phyloP scores from a whole-genome alignment of 2,888 invertebrate species.

The Scrobipalpa atriplicella region DNA sequence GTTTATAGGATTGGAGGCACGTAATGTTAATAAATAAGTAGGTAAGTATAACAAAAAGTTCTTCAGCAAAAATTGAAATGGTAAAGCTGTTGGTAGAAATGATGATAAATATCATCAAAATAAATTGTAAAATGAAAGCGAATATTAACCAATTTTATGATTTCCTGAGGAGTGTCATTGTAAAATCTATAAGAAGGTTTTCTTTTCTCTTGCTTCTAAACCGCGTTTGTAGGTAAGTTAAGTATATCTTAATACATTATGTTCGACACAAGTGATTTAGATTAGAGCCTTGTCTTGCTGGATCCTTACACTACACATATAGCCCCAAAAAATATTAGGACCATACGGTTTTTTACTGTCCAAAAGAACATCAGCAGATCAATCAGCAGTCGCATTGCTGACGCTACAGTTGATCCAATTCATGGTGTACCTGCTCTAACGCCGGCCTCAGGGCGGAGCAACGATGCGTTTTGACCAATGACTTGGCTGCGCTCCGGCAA shows the following conservation, averaged over 20 bases:
- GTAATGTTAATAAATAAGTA: not conserved
- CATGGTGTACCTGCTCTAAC: constrained; percentile 69
- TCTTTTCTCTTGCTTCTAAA: not conserved
- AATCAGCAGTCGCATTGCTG: constrained; percentile 55
- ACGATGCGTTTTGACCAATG: constrained; percentile 85
- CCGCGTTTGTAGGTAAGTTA: not conserved
- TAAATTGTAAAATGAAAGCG: not conserved
- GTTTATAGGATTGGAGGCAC: constrained; percentile 10
- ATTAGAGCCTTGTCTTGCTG: not conserved
- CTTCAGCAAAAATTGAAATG: not conserved
- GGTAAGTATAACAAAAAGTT: not conserved
- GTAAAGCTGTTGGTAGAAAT: not conserved
- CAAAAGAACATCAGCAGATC: constrained; percentile 14
- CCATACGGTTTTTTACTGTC: not conserved
- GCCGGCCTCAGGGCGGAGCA: constrained; percentile 76
- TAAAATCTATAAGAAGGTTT: not conserved
- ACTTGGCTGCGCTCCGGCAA: constrained; percentile 83
- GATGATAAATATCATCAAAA: not conserved
- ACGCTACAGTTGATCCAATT: constrained; percentile 71
- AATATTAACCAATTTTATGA: not conserved
- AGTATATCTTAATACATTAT: not conserved
- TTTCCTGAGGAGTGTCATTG: not conserved
- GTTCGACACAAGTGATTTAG: too few species aligned
- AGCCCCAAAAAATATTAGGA: too few species aligned
- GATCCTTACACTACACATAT: not conserved